Base-by-base conservation (phyloP, 2,888 invertebrate genomes). In the Bimastos eiseni region DNA sequence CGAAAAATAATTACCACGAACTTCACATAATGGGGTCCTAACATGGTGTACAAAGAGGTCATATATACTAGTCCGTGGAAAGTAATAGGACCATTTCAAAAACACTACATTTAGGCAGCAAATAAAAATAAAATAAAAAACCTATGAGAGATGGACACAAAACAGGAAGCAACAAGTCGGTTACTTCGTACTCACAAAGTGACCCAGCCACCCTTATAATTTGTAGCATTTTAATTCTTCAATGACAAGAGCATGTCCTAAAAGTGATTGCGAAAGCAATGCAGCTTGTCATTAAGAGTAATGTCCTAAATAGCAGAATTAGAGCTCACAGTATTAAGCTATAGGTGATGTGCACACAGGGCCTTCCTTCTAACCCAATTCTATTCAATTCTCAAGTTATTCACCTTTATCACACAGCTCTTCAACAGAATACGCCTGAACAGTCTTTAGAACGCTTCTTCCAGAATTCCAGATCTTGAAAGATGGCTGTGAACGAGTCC, bases 401-500 rank as follows among this genome's bases (percentile, higher is more conserved):
- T 70, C 70, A 70, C 70, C 70, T 70, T 30, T 70, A n/a, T 70
- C 70, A 70, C 70, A 70, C 70, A 70, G n/a, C 70, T 70, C 70
- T 70, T 70, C 70, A 70, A 70, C 70, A n/a, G 70, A 70, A 70
- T 70, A 0, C n/a, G 70, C 70, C 70, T 70, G 70, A 70, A 70
- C 70, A 70, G 70, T 70, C n/a, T 70, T 70, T 70, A 30, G 30
- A 70, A 70, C 70, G 13, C 70, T 70, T 70, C 70, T 70, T 70
- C 70, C 70, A 70, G 70, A 30, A 70, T 70, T 70, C 70, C 70
- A 70, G 17, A 70, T 70, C 70, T 70, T 70, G 70, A 70, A 70
- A 8, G 70, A 70, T 5, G n/a, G 70, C 70, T 70, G 70, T 70
- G 8, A 70, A 70, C 2, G 13, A 70, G 70, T n/a, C 6, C 11